These are phyloP conservation scores for Xyrauchen texanus DNA, from an alignment of 2,113 vertebrate species.

Conservation along the genomic window DNA sequence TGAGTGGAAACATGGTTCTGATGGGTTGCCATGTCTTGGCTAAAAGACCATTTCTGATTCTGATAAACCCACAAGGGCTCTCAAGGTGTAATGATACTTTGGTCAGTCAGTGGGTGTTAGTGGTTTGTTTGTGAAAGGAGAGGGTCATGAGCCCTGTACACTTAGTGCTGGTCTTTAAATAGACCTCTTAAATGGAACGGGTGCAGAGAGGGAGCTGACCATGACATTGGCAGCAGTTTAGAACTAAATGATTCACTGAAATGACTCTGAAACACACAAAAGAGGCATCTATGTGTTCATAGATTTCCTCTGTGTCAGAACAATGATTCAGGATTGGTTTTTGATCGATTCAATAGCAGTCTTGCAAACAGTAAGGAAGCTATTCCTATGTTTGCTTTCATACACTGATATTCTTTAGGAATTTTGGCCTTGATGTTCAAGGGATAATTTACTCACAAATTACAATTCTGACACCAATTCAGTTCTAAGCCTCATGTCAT, in stretches of 20 bases:
- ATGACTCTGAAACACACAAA: not conserved
- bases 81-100: not conserved
- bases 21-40: not conserved
- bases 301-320: no score
- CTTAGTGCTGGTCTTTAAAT: constrained; percentile 38
- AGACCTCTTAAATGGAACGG: not conserved
- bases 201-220: no score
- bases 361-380: no score
- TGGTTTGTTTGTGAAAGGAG: constrained; percentile 19
- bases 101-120: not conserved
- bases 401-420: no score
- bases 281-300: no score
- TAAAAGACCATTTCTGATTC: not conserved
- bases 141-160: not conserved
- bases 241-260: not conserved
- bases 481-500: no score
- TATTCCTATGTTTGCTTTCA: no score
- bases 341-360: not conserved
- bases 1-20: constrained; percentile 1
- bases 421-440: no score
- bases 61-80: not conserved
- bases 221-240: no score
- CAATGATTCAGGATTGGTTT: no score
- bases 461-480: no score
- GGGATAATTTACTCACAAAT: no score